Conservation (phyloP, 2,888 invertebrate genomes). For the Andrena praecox region DNA sequence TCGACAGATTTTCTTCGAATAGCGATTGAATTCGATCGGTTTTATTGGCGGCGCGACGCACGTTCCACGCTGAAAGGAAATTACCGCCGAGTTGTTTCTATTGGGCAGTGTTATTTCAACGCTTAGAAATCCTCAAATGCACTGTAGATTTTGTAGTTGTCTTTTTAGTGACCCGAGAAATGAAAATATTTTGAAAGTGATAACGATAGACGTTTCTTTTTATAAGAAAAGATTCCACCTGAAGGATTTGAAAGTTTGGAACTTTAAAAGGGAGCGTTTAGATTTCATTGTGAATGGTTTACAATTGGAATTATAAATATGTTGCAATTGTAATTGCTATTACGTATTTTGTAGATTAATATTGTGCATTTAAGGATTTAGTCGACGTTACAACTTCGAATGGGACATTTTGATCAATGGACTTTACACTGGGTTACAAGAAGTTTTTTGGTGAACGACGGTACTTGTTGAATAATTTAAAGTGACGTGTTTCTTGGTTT, state of each 20-base stretch:
- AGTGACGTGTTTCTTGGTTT: not conserved
- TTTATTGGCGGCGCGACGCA: not conserved
- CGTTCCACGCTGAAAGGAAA: conserved; percentile 38
- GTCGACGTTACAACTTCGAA: not conserved
- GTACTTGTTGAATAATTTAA: not conserved
- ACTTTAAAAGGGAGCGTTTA: too few relatives aligned
- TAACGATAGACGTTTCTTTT: too few relatives aligned
- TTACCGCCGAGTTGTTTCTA: too few relatives aligned
- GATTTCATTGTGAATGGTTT: too few relatives aligned
- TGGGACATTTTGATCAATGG: not conserved
- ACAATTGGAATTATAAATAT: too few relatives aligned
- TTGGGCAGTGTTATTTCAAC: not conserved
- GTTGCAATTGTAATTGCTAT: not conserved
- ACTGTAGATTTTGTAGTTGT: not conserved
- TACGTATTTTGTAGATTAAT: not conserved
- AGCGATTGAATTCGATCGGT: not conserved
- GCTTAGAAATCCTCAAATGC: not conserved
- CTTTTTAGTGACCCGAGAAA: not conserved
- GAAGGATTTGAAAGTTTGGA: too few relatives aligned
- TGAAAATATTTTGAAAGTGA: too few relatives aligned
- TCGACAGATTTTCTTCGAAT: not conserved
- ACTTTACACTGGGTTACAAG: not conserved
- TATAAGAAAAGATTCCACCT: too few relatives aligned
- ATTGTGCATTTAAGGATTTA: not conserved
- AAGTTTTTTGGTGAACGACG: not conserved